Conservation (phyloP, 2,113 vertebrate species). For the Psilopsiagon aurifrons region DNA sequence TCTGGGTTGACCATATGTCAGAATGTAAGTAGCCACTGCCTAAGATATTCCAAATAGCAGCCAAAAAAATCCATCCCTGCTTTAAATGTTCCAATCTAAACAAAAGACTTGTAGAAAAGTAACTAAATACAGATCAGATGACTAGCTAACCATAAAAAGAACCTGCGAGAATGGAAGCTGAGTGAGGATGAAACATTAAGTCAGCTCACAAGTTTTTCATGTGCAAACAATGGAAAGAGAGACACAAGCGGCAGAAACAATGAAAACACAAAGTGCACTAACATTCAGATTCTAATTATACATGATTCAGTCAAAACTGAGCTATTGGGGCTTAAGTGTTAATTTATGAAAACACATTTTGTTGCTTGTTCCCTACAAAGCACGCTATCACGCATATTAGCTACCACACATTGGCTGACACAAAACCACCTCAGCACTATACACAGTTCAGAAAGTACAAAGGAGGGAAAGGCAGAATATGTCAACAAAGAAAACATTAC, state of each 20-base stretch:
- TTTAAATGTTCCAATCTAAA: background rate
- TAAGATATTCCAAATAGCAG: background rate
- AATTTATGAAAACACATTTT: background rate
- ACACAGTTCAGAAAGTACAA: background rate
- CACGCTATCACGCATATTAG: rapidly evolving
- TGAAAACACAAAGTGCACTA: background rate
- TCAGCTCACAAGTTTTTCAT: background rate
- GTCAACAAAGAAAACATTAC: background rate
- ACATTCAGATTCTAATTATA: background rate
- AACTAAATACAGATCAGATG: background rate
- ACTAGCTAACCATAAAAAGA: background rate
- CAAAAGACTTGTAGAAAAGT: background rate
- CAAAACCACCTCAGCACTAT: background rate
- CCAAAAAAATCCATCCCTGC: background rate
- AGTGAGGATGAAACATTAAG: background rate
- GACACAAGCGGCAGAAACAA: background rate
- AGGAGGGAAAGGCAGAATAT: background rate
- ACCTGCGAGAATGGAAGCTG: background rate
- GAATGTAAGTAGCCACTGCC: background rate
- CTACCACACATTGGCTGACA: background rate
- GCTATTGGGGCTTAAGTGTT: background rate
- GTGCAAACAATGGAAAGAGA: background rate
- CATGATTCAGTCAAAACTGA: background rate
- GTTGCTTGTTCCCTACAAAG: background rate
- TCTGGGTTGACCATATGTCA: background rate